Evolutionary conservation across 2,113 vertebrate genomes (phyloP).

Genomic region (Lophochroa leadbeateri): DNA sequence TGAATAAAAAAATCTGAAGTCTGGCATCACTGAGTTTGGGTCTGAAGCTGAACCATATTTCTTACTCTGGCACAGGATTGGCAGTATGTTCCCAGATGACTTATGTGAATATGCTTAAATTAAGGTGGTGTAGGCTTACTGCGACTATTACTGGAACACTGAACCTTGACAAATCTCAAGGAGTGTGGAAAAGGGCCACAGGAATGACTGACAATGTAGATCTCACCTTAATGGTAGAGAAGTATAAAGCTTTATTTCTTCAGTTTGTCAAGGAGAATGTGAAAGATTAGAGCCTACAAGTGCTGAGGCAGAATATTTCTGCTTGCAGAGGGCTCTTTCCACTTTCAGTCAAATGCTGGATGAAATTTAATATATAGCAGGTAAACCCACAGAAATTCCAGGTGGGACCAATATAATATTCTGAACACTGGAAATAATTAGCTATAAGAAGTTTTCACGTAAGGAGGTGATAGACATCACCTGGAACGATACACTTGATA

Average conservation of each 20-base stretch:
- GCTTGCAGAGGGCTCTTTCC: neutral
- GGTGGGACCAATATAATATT: neutral
- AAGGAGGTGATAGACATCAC: neutral
- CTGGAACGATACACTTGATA: neutral
- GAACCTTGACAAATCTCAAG: neutral
- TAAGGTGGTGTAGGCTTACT: neutral
- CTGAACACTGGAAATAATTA: neutral
- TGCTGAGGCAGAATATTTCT: neutral
- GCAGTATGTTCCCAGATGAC: neutral
- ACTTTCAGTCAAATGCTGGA: neutral
- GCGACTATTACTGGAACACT: neutral
- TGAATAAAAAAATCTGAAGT: neutral
- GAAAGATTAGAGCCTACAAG: neutral
- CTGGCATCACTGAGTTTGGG: neutral
- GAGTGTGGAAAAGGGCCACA: neutral
- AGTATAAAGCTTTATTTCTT: neutral
- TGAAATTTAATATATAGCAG: neutral
- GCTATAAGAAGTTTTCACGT: neutral
- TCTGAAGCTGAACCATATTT: neutral
- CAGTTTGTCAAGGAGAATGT: neutral
- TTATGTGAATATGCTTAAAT: neutral
- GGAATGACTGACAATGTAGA: neutral
- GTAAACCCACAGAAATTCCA: neutral
- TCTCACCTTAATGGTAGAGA: neutral
- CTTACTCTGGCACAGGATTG: neutral